Conservation (phyloP, 2,113 vertebrate genomes). For the Rhinoptilus africanus region DNA sequence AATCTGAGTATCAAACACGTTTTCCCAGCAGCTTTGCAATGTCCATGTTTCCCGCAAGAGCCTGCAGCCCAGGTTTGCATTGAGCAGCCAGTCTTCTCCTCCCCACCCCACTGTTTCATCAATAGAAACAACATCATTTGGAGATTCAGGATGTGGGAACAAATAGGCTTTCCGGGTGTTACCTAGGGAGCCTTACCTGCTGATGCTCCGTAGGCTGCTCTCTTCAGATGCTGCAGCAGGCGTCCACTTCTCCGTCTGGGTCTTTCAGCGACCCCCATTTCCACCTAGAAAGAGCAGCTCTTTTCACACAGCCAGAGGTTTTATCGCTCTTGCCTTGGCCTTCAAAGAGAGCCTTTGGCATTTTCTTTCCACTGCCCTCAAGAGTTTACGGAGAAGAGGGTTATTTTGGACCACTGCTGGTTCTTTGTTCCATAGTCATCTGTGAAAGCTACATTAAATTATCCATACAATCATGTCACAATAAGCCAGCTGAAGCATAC, state of each 20-base stretch:
- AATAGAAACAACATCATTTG: neutral
- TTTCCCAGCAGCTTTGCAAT: neutral
- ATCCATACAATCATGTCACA: neutral
- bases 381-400: neutral
- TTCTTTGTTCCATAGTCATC: neutral
- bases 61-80: neutral
- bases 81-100: neutral
- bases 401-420: neutral
- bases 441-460: neutral
- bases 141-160: neutral
- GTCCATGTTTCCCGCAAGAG: neutral
- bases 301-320: neutral
- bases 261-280: neutral
- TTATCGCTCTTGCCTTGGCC: neutral
- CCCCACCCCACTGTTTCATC: neutral
- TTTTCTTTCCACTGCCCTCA: neutral
- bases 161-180: neutral
- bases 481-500: neutral
- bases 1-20: neutral
- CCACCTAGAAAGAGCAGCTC: neutral
- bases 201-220: neutral
- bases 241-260: neutral
- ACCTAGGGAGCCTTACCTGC: neutral
- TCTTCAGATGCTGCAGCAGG: neutral
- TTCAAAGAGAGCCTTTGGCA: neutral